These are phyloP conservation scores for Ypsolopha scabrella DNA, from an alignment of 2,888 invertebrate genomes.

Conservation along the genomic window DNA sequence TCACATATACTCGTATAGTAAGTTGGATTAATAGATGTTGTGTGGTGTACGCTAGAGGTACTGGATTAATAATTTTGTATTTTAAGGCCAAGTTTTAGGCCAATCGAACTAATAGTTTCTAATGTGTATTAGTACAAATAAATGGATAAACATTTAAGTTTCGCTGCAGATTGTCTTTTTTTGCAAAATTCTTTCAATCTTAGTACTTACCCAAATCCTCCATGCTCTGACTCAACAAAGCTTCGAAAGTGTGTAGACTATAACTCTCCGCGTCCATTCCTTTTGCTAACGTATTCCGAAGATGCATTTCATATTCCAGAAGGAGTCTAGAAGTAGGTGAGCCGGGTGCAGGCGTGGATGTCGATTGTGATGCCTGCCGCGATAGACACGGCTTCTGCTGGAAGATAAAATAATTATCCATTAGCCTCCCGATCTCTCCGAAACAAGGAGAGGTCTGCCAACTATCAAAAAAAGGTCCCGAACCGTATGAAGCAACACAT, in stretches of 20 bases:
- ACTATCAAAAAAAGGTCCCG: neutral
- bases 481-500: no score
- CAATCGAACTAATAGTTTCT: no score
- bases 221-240: conserved; percentile 93
- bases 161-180: no score
- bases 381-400: conserved; percentile 57
- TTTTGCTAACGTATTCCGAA: conserved; percentile 91
- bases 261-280: conserved; percentile 97
- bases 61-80: no score
- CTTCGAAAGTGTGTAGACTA: conserved; percentile 94
- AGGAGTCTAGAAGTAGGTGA: conserved; percentile 88
- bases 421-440: neutral
- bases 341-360: conserved; percentile 81
- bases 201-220: conserved; percentile 84
- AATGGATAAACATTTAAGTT: no score
- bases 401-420: neutral
- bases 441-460: neutral
- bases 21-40: no score
- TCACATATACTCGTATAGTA: no score
- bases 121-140: no score
- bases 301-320: conserved; percentile 94
- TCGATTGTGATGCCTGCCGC: conserved; percentile 70
- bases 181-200: neutral
- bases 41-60: no score
- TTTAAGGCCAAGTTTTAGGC: no score